Base-by-base conservation (phyloP, 1,140 invertebrate species). In the Drosophila obscura region DNA sequence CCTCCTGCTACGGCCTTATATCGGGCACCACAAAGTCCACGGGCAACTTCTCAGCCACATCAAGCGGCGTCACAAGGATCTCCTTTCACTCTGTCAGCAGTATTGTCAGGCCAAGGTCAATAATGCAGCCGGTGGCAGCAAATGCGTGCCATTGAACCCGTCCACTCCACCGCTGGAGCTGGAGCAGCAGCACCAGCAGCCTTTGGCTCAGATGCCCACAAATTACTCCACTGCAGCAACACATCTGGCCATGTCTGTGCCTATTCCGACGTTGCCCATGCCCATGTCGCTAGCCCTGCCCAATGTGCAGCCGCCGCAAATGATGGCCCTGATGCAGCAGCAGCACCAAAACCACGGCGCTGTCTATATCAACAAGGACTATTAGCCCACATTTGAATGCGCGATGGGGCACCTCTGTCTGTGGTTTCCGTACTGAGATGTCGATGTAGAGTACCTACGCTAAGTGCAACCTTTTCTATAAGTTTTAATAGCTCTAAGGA, bases 31-130 rank as follows among this genome's bases (percentile, higher is more conserved):
- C 85, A 26, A 91, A 91, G 48, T 91, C 90, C 0, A 91, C 90
- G 15, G 90, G 90, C 2, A 91, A 91, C 28, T 91, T 91, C 77
- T 91, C 15, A 91, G 90, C 64, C 90, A 91, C 50, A 91, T 91
- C 16, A 91, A 91, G 55, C 71, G 90, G 1, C 77, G 90, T 2
- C 90, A 91, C 53, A 91, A 91, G 60, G 85, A 91, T 24, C 69
- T 91, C 7, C 35, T 91, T 48, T 56, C 82, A 0, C 51, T 77
- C 9, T 91, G 90, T 6, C 90, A 91, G 44, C 69, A 79, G 6
- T 91, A 91, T 16, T 91, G 90, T n/a, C 90, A 90, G 67, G 80
- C 88, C 11, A 90, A 90, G 46, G 61, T 63, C 7, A 89, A 62
- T 31, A 11, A 1, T 5, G 11, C 4, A 4, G 35, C 4, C 4